phyloP scores from a whole-genome alignment of 2,888 invertebrate genomes.

The Taenaris catops region DNA sequence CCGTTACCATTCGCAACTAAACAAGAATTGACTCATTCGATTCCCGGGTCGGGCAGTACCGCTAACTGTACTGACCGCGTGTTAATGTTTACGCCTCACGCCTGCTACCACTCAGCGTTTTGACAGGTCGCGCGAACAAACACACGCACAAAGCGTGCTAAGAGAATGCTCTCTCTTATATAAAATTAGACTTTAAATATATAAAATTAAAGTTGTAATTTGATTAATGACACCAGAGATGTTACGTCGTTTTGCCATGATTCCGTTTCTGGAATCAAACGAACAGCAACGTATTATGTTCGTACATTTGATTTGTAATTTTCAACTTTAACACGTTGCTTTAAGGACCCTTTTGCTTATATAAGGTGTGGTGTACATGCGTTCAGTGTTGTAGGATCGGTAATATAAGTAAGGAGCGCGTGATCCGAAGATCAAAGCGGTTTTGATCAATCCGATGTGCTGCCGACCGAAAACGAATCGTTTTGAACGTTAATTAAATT shows the following conservation, averaged over 20 bases:
- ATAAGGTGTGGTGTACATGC: too few species aligned
- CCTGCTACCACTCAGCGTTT: constrained; percentile 70
- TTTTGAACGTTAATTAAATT: constrained; percentile 52
- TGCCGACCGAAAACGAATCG: constrained; percentile 35
- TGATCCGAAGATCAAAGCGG: constrained; percentile 70
- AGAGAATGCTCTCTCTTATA: constrained; percentile 3
- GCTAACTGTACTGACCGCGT: constrained; percentile 32
- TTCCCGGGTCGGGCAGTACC: constrained; percentile 21
- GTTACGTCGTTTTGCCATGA: constrained; percentile 2
- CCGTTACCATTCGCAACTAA: constrained; percentile 11
- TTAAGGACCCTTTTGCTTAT: too few species aligned
- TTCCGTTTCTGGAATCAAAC: constrained; percentile 4
- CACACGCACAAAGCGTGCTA: constrained; percentile 19
- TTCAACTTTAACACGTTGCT: constrained; percentile 5
- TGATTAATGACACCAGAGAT: background rate
- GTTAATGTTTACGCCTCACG: constrained; percentile 61
- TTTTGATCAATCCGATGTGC: constrained; percentile 58
- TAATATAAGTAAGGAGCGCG: constrained; percentile 72
- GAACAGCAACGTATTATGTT: constrained; percentile 19
- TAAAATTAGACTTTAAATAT: constrained; percentile 20
- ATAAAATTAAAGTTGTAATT: constrained; percentile 15
- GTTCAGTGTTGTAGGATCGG: too few species aligned
- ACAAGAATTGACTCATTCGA: constrained; percentile 25
- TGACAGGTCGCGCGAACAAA: constrained; percentile 52
- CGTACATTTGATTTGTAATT: constrained; percentile 9